Base-by-base conservation (phyloP, 1,140 invertebrate species). In the Formica selysi region DNA sequence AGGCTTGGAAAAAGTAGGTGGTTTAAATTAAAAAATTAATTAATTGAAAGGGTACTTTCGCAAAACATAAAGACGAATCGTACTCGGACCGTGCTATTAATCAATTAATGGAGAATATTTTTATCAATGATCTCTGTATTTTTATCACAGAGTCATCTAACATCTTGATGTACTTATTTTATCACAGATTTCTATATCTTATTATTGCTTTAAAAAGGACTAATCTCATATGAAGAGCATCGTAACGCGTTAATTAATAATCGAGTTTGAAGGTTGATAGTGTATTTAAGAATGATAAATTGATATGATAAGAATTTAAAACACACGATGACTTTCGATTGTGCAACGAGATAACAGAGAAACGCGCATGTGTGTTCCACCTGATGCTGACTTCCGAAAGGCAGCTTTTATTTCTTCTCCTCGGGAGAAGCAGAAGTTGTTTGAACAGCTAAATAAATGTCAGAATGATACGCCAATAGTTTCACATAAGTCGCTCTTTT, bases 361-460 rank as follows among this genome's bases (percentile, higher is more conserved):
- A n/a, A 22, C 54, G 51, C 29, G 61, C 61, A 64, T 13, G 29
- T 65, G 32, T 36, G 29, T 36, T 7, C 62, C 29, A n/a, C 62
- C 29, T 13, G 61, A 22, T 5, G 22, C 22, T 29, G 61, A 64
- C 6, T 32, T 16, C 4, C 5, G 61, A 64, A 29, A 64, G 5
- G 13, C 4, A 32, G 19, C 3, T 11, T 59, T 59, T 59, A n/a
- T 59, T 59, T 59, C n/a, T 59, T 4, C n/a, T 22, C 8, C 6
- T 59, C 54, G 22, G 32, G 10, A 22, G 26, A 26, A 41, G 59
- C 64, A 38, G 36, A 64, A 61, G 85, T 67, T 86, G 36, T 86
- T 86, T 86, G 73, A 73, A 38, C 78, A 86, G 85, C 70, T 86
- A 86, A 86, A 59, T 48, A 83, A 86, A 86, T 19, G 74, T 8